These are phyloP conservation scores for Drosophila kohkoa DNA, from an alignment of 1,140 invertebrate genomes.

Conservation along the genomic window DNA sequence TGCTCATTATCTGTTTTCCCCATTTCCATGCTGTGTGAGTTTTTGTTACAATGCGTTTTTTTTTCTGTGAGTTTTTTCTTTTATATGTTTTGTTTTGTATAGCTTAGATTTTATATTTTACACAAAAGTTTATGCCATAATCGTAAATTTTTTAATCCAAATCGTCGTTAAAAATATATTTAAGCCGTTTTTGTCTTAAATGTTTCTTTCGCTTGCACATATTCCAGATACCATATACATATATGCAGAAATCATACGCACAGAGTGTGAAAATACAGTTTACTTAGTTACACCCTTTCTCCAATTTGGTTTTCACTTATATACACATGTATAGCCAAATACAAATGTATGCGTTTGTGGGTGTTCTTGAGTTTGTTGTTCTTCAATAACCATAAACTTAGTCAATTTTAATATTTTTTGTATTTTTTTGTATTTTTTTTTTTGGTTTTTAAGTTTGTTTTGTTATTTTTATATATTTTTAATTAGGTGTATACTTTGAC, in stretches of 20 bases:
- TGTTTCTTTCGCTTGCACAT: constrained; percentile 55
- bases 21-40: constrained; percentile 71
- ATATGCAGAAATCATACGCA: constrained; percentile 64
- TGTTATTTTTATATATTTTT: constrained; percentile 51
- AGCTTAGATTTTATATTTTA: constrained; percentile 76
- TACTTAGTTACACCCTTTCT: constrained; percentile 26
- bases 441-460: constrained; percentile 9
- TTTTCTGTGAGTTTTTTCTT: constrained; percentile 53
- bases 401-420: constrained; percentile 54
- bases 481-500: constrained; percentile 68
- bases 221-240: constrained; percentile 41
- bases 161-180: constrained; percentile 78
- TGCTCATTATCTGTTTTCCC: constrained; percentile 62
- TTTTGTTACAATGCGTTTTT: constrained; percentile 75
- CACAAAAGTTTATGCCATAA: constrained; percentile 79
- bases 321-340: constrained; percentile 65
- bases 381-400: constrained; percentile 70
- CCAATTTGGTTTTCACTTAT: constrained; percentile 19
- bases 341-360: constrained; percentile 39
- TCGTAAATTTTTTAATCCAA: constrained; percentile 72
- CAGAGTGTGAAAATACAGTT: constrained; percentile 57
- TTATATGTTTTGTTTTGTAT: constrained; percentile 40
- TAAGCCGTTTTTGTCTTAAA: constrained; percentile 62
- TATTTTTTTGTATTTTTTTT: constrained; percentile 21
- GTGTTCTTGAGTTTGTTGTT: constrained; percentile 16